phyloP scores from a whole-genome alignment of 2,113 vertebrate genomes.

The Trichechus manatus region DNA sequence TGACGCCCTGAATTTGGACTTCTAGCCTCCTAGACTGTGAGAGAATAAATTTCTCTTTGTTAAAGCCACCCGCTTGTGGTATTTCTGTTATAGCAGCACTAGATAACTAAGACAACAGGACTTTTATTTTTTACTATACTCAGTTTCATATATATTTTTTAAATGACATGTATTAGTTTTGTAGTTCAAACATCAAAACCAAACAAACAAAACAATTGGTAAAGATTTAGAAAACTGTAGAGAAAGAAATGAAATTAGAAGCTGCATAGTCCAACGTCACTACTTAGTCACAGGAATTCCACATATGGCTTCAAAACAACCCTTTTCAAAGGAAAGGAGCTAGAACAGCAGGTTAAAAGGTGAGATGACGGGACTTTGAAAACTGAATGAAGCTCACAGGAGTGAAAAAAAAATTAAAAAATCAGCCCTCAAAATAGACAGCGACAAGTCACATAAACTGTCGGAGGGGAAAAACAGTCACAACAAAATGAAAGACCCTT shows the following conservation, averaged over 20 bases:
- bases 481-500: neutral
- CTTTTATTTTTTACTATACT: neutral
- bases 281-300: neutral
- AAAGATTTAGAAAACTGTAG: slow-evolving; percentile 38
- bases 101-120: neutral
- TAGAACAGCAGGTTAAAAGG: slow-evolving; percentile 15
- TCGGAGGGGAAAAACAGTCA: neutral
- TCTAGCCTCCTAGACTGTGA: no score
- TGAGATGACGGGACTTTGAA: neutral
- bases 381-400: neutral
- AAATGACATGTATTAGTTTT: neutral
- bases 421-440: slow-evolving; percentile 41
- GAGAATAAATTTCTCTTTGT: no score
- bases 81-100: no score
- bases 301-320: neutral
- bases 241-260: neutral
- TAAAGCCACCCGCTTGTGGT: no score
- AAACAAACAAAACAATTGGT: neutral
- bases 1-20: no score
- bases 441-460: slow-evolving; percentile 4
- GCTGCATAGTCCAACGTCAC: neutral
- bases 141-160: neutral
- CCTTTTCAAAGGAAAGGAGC: neutral
- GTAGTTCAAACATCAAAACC: neutral
- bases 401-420: neutral